Evolutionary conservation across 2,113 vertebrate genomes (phyloP), one percentile per base, ranked within the genome.

Genomic region (Platichthys flesus): DNA sequence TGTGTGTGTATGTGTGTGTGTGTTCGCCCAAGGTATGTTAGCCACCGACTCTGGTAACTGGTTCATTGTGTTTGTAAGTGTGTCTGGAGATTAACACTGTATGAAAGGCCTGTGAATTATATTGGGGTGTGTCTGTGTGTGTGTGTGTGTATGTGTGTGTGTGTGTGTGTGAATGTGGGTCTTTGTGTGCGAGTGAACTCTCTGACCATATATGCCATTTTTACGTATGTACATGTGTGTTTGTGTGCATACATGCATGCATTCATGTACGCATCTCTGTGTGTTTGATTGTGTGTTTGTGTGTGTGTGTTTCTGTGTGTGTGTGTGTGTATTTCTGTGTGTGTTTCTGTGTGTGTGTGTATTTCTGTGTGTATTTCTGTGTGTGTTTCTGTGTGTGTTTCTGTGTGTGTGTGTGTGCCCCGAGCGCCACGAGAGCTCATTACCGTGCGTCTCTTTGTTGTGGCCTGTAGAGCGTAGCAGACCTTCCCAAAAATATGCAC

Each of bases 401-500:
- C 20, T 42, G 24, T 77, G 37, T 35, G 14, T 62, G 20, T 49
- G n/a, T 81, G 65, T 73, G 26, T 66, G 40, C 70, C 73, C 75
- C 66, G 42, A 86, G 86, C 84, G 51, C 88, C 86, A 87, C 86
- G 79, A 92, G 92, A 88, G 91, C 92, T 93, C 90, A 92, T 93
- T 93, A 93, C 85, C 84, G 83, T 85, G 82, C 26, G 73, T 89
- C 85, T 93, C 88, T 87, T 90, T 91, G 87, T 88, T 91, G 90
- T 90, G 90, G 91, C 90, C 90, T 71, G 67, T 88, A 90, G 88
- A 93, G 90, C 91, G 89, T 92, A 79, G 90, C 90, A 67, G 88
- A 90, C 88, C 90, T 90, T 91, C 91, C 90, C 90, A 82, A 89
- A 93, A 92, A 93, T 93, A 93, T 93, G 92, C 89, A 92, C 89